Base-by-base conservation (phyloP, 2,113 vertebrate species). In the Rhinopomastus cyanomelas region DNA sequence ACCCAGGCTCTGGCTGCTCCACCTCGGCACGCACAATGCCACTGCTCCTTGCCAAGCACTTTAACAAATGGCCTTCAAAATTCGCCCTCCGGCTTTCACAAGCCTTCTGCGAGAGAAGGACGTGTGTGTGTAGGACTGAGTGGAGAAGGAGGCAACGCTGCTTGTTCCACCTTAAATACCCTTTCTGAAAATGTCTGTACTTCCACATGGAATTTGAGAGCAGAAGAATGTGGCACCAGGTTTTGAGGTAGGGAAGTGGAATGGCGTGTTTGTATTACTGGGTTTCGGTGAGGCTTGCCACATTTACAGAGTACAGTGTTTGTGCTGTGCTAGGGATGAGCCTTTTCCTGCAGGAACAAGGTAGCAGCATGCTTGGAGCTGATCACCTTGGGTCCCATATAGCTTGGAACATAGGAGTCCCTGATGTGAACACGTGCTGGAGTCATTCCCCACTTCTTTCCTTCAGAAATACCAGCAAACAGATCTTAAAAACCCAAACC, bases 391-490 rank as follows among this genome's bases (percentile, higher is more conserved):
- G 44, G 59, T 68, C 60, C 46, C 32, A 39, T 51, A 18, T 68
- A 75, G 59, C 36, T 83, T 83, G 30, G 67, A 75, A 83, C 0
- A 1, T 16, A 25, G 16, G 27, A 65, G 16, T 37, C 14, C 34
- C 29, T 2, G 52, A 2, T 0, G 0, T 27, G 26, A 83, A n/a
- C 1, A 3, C 5, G 7, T 52, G 27, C 21, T 52, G 46, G 29
- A 73, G 59, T 87, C 20, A 51, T 57, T 68, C 27, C 12, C 37
- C 12, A 17, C 7, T 29, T 57, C 22, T 67, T 15, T 71, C 30
- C 32, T 34, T 66, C 61, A 69, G 72, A 30, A 74, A 42, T 39
- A 11, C 37, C 23, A 60, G 9, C 37, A 75, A 32, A 42, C 9
- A 32, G 16, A 59, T 32, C 36, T 36, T 76, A 80, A 85, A 89